Percentiles rank a stretch among this genome's conserved stretches.
phyloP scores from a whole-genome alignment of 92 coral and sea anemone genomes.

The Plumapathes pennacea region DNA sequence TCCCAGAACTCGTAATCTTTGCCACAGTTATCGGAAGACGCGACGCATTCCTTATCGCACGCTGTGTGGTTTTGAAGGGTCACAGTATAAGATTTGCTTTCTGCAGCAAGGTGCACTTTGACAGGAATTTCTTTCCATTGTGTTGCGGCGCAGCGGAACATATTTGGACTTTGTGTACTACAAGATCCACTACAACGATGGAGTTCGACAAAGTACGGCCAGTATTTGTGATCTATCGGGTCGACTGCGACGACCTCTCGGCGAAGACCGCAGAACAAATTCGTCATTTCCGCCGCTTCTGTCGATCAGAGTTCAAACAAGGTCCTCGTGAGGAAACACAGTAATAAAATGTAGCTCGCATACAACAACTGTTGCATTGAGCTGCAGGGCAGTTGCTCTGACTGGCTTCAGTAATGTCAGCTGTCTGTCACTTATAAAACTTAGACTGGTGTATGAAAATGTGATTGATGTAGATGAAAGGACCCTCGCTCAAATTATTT shows the following conservation, averaged over 20 bases:
- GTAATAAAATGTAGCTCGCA: too few species aligned
- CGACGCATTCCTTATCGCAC: slow-evolving; percentile 55
- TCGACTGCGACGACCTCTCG: slow-evolving; percentile 59
- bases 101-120: background rate
- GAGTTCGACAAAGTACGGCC: slow-evolving; percentile 66
- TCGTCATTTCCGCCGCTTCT: too few species aligned
- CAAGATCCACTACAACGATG: slow-evolving; percentile 76
- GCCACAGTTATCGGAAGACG: slow-evolving; percentile 47
- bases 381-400: too few species aligned
- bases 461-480: too few species aligned
- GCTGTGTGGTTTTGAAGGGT: slow-evolving; percentile 56
- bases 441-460: too few species aligned
- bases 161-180: slow-evolving; percentile 20
- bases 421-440: too few species aligned
- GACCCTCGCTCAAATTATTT: too few species aligned
- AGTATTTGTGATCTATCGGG: slow-evolving; percentile 40
- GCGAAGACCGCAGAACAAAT: slow-evolving; percentile 20
- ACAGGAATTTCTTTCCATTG: slow-evolving; percentile 17
- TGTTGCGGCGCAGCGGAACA: slow-evolving; percentile 52
- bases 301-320: too few species aligned
- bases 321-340: too few species aligned
- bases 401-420: too few species aligned
- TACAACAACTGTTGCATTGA: too few species aligned
- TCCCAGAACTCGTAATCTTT: slow-evolving; percentile 37
- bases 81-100: background rate